Evolutionary conservation across 2,797 vertebrate genomes (phyloP).

Genomic region (Chelon labrosus): DNA sequence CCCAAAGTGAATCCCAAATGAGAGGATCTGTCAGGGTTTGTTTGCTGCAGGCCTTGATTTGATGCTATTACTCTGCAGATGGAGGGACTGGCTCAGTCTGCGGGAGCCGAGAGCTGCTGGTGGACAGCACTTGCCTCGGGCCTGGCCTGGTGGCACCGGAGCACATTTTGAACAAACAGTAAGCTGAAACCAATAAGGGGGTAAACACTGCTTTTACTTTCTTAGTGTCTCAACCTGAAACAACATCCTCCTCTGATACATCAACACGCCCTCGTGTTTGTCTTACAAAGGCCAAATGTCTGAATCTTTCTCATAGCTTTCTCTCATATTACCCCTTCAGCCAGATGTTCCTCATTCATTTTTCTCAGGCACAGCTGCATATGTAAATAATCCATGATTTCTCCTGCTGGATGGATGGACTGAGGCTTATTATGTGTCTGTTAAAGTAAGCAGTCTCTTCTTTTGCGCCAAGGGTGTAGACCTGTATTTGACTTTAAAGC

Average conservation of each 20-base stretch:
- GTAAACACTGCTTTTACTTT: constrained; percentile 51
- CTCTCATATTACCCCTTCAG: constrained; percentile 57
- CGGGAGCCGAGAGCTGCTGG: constrained; percentile 64
- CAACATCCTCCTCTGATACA: constrained; percentile 63
- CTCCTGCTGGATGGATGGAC: constrained; percentile 73
- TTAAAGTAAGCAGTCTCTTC: constrained; percentile 60
- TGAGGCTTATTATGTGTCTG: constrained; percentile 67
- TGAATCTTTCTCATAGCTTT: constrained; percentile 55
- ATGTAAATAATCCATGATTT: constrained; percentile 87
- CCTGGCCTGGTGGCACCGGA: constrained; percentile 61
- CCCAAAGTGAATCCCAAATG: constrained; percentile 83
- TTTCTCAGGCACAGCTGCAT: constrained; percentile 83
- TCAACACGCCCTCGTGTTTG: constrained; percentile 58
- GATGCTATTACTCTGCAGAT: constrained; percentile 78
- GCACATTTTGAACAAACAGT: constrained; percentile 70
- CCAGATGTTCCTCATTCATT: constrained; percentile 87
- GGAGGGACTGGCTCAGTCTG: constrained; percentile 63
- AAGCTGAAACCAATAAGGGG: constrained; percentile 57
- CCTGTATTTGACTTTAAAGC: constrained; percentile 56
- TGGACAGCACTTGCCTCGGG: constrained; percentile 72
- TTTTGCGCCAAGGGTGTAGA: constrained; percentile 41
- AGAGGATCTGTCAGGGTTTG: constrained; percentile 83
- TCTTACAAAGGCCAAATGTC: constrained; percentile 56
- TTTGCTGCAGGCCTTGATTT: constrained; percentile 81
- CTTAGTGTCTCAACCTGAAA: constrained; percentile 50